Evolutionary conservation across 2,797 vertebrate species (phyloP).

Genomic region (Erethizon dorsatum): DNA sequence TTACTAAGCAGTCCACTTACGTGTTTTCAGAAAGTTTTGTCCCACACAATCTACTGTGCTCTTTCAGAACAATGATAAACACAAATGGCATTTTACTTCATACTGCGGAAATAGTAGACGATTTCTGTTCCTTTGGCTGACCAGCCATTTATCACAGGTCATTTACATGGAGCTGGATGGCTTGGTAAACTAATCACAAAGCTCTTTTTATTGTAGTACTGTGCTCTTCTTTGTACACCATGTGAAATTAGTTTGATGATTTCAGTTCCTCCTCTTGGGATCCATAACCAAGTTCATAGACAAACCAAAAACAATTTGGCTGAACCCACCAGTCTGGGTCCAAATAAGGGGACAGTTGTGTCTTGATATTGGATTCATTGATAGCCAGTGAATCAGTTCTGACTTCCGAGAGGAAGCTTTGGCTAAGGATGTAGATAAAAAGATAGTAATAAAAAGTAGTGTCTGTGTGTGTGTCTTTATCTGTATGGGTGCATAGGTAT

Average conservation of each 20-base stretch:
- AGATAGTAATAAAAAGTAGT: neutral
- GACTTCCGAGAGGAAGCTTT: slow-evolving; percentile 49
- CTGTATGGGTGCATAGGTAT: neutral
- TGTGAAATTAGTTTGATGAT: slow-evolving; percentile 79
- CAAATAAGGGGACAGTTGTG: neutral
- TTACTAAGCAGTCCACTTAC: neutral
- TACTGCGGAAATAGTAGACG: slow-evolving; percentile 65
- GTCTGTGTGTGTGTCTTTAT: neutral
- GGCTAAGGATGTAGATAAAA: neutral
- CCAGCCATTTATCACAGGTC: slow-evolving; percentile 82
- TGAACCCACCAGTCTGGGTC: slow-evolving; percentile 51
- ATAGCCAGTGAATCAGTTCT: slow-evolving; percentile 45
- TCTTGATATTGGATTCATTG: slow-evolving; percentile 46
- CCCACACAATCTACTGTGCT: neutral
- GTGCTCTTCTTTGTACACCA: slow-evolving; percentile 72
- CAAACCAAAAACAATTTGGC: slow-evolving; percentile 67
- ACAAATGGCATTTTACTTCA: slow-evolving; percentile 70
- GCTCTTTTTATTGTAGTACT: slow-evolving; percentile 74
- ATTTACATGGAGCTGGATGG: slow-evolving; percentile 70
- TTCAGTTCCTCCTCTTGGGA: slow-evolving; percentile 81
- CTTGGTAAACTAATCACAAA: slow-evolving; percentile 84
- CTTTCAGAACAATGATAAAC: slow-evolving; percentile 73
- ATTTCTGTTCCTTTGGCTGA: slow-evolving; percentile 76
- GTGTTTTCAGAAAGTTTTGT: slow-evolving; percentile 50
- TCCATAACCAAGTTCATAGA: slow-evolving; percentile 74